A percentile compares a stretch with the other conserved stretches of the same genome.
Conservation (phyloP, 1,140 invertebrate genomes). For the Hestina assimilis region DNA sequence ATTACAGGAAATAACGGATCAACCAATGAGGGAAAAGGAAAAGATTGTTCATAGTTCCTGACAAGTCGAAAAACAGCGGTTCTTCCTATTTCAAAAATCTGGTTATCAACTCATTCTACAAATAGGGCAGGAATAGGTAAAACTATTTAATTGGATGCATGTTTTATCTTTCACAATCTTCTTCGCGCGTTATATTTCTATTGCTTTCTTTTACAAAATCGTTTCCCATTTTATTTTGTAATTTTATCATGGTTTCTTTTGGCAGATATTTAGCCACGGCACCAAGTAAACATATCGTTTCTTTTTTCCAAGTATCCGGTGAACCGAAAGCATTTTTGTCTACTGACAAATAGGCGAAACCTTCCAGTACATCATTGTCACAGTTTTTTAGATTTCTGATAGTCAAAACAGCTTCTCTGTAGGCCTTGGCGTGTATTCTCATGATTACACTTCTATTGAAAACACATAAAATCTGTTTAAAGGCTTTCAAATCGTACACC, state of each 20-base stretch:
- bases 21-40: no score
- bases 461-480: conserved; percentile 74
- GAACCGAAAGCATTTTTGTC: conserved; percentile 62
- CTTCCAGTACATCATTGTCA: conserved; percentile 50
- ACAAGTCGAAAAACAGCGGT: no score
- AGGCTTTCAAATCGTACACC: conserved; percentile 67
- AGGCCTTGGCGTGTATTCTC: conserved; percentile 70
- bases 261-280: conserved; percentile 53
- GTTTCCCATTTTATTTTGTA: neutral
- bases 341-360: conserved; percentile 63
- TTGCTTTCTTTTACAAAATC: neutral
- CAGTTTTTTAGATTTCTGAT: conserved; percentile 66
- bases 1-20: no score
- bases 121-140: neutral
- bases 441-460: conserved; percentile 71
- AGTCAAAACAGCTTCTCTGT: conserved; percentile 61
- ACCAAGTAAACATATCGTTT: conserved; percentile 48
- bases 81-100: no score
- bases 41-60: no score
- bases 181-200: neutral
- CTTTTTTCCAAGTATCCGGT: conserved; percentile 54
- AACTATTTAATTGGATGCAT: neutral
- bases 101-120: no score
- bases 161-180: neutral
- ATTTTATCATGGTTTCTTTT: conserved; percentile 11